These are phyloP conservation scores for Serrognathus titanus DNA, from an alignment of 2,888 invertebrate genomes.

Conservation along the genomic window DNA sequence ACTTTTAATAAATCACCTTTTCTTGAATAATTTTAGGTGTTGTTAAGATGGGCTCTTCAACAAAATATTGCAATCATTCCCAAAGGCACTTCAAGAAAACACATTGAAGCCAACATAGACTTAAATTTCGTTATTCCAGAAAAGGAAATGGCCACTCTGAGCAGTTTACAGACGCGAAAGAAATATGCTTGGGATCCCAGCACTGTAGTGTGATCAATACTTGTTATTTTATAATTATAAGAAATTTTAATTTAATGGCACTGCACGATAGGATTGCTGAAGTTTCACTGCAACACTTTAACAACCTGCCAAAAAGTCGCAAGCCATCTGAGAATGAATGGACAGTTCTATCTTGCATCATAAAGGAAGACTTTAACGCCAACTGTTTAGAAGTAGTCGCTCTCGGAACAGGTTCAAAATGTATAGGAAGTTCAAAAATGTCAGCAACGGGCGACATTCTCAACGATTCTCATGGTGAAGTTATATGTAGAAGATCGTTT, in stretches of 20 bases:
- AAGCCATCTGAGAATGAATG: conserved; percentile 76
- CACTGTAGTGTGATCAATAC: conserved; percentile 44
- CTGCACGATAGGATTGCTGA: conserved; percentile 51
- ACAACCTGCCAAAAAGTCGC: conserved; percentile 69
- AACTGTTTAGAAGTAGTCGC: conserved; percentile 62
- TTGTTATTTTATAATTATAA: not conserved
- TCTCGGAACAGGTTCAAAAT: conserved; percentile 90
- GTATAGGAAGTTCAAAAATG: conserved; percentile 71
- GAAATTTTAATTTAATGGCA: conserved; percentile 14
- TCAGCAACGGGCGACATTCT: conserved; percentile 66
- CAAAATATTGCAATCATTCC: conserved; percentile 68
- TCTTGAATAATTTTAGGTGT: conserved; percentile 44
- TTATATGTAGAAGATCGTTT: conserved; percentile 79
- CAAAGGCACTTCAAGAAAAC: conserved; percentile 57
- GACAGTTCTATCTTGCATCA: conserved; percentile 77
- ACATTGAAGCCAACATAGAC: conserved; percentile 58
- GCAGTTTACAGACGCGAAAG: conserved; percentile 44
- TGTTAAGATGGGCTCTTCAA: conserved; percentile 74
- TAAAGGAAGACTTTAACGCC: conserved; percentile 51
- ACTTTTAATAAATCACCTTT: not conserved
- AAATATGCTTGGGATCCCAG: conserved; percentile 62
- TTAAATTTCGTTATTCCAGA: conserved; percentile 58
- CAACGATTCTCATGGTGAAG: conserved; percentile 91
- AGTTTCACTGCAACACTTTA: conserved; percentile 60
- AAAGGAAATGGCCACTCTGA: conserved; percentile 53